phyloP scores from a whole-genome alignment of 1,140 invertebrate species.

The Phenacoccus solenopsis region DNA sequence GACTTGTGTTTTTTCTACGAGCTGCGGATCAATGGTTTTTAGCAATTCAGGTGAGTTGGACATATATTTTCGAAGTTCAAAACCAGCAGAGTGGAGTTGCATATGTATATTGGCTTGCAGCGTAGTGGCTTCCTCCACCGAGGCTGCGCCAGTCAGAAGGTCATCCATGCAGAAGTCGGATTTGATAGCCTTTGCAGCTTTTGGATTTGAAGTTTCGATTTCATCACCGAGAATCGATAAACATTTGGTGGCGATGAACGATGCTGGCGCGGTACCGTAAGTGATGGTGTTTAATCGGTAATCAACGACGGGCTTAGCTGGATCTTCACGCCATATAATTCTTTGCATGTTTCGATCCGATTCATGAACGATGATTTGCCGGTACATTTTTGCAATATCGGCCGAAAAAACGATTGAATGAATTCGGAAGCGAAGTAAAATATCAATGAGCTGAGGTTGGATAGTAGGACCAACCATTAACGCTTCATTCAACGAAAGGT shows the following conservation, averaged over 20 bases:
- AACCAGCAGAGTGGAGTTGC: slow-evolving; percentile 20
- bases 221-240: slow-evolving; percentile 28
- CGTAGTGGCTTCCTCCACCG: background rate
- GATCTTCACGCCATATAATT: slow-evolving; percentile 28
- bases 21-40: background rate
- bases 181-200: slow-evolving; percentile 27
- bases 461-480: slow-evolving; percentile 25
- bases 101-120: background rate
- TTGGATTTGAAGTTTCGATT: slow-evolving; percentile 27
- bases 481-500: slow-evolving; percentile 31
- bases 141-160: background rate
- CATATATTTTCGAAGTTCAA: background rate
- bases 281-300: slow-evolving; percentile 33
- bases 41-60: background rate
- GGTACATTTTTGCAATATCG: slow-evolving; percentile 35
- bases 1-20: background rate
- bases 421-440: slow-evolving; percentile 29
- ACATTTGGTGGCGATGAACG: slow-evolving; percentile 31
- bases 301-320: slow-evolving; percentile 23
- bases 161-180: slow-evolving; percentile 38
- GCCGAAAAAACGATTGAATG: slow-evolving; percentile 28
- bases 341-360: slow-evolving; percentile 28
- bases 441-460: slow-evolving; percentile 29
- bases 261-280: slow-evolving; percentile 30
- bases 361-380: slow-evolving; percentile 29